Base-by-base conservation (phyloP, 2,797 vertebrate species). In the Sebastolobus alascanus region DNA sequence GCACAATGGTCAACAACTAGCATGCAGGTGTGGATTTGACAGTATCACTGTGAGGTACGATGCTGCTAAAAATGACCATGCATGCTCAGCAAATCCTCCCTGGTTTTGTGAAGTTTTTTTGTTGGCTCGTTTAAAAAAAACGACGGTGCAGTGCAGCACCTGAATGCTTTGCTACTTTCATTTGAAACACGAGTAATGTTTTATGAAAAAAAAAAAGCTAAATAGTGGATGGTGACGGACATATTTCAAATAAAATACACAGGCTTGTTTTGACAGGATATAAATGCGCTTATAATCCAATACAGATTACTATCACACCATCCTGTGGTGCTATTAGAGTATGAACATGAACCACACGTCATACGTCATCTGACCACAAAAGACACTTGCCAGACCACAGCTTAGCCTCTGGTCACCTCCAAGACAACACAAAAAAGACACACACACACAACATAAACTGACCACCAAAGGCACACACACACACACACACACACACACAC, bases 301-400 rank as follows among this genome's bases (percentile, higher is more conserved):
- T 87, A 88, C 75, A 11, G 54, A 75, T 78, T 63, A 68, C 71
- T n/a, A 77, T 87, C 67, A 64, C 75, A 79, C 63, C 37, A 9
- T 64, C 69, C 37, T 79, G 46, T 63, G 61, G 63, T 33, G 40
- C 69, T 76, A 43, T 76, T 71, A 83, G 9, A 52, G 33, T 74
- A 81, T 65, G 64, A 84, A 83, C 68, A 86, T 18, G 5, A 71
- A 85, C 83, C 74, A 72, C 80, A 83, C 12, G 6, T 75, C 68
- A 58, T 84, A 82, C 3, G 14, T 90, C 82, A 87, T 79, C 66
- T 83, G 73, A 92, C 89, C 89, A 73, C 86, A 87, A 63, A 86
- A 83, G 70, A 87, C 40, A 74, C 33, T 83, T 8, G 31, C 76
- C 82, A 78, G 86, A 88, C 82, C 90, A 72, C 86, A 77, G 14